Evolutionary conservation across 1,140 invertebrate genomes (phyloP).

Genomic region (Bombyx mandarina): DNA sequence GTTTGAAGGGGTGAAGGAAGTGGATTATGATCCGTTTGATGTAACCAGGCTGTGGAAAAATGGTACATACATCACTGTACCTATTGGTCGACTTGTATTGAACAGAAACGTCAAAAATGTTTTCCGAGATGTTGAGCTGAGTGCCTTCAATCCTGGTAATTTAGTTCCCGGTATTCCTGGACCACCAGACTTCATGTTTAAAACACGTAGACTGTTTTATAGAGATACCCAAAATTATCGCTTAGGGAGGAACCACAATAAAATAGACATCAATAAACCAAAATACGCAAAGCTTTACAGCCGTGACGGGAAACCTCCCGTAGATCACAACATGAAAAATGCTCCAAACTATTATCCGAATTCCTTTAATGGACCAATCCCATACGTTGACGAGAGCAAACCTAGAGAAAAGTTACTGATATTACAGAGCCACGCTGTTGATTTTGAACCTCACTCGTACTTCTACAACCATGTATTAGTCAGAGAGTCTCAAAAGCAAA

Average conservation of each 20-base stretch:
- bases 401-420: conserved; percentile 23
- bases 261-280: conserved; percentile 92
- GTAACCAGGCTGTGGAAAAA: conserved; percentile 85
- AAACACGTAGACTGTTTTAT: conserved; percentile 81
- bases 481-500: conserved; percentile 24
- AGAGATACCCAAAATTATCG: conserved; percentile 89
- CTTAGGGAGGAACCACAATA: conserved; percentile 86
- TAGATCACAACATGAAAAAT: conserved; percentile 75
- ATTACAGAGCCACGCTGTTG: conserved; percentile 31
- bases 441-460: conserved; percentile 28
- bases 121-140: conserved; percentile 89
- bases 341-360: conserved; percentile 95
- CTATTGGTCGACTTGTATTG: conserved; percentile 85
- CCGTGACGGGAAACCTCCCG: conserved; percentile 82
- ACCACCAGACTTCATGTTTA: conserved; percentile 88
- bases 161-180: conserved; percentile 87
- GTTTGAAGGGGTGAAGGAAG: conserved; percentile 60
- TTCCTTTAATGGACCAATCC: conserved; percentile 85
- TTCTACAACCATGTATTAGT: conserved; percentile 37
- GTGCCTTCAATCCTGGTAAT: conserved; percentile 87
- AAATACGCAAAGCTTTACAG: conserved; percentile 63
- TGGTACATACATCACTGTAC: conserved; percentile 83
- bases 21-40: conserved; percentile 74
- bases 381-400: conserved; percentile 46
- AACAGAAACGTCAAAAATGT: conserved; percentile 87